These are phyloP conservation scores for Chrysemys picta DNA, from an alignment of 2,113 vertebrate species.

Conservation along the genomic window DNA sequence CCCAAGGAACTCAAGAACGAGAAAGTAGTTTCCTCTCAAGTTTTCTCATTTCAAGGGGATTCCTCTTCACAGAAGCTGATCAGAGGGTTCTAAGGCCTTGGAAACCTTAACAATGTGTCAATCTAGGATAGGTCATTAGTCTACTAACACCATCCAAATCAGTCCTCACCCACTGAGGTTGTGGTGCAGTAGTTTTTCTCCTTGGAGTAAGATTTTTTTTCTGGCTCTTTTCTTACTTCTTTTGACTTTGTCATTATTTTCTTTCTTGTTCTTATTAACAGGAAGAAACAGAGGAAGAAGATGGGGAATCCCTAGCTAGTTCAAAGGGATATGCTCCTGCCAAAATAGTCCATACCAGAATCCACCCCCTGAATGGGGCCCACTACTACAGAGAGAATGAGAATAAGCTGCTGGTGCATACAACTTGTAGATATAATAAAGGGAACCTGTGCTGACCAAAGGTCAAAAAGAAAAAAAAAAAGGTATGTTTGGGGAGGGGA, in stretches of 20 bases:
- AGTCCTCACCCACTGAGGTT: constrained; percentile 21
- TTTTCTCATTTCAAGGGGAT: background rate
- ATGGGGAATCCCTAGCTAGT: background rate
- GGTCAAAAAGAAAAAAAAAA: background rate
- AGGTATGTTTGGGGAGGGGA: background rate
- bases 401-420: constrained; percentile 19
- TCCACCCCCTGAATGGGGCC: background rate
- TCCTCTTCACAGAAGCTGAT: background rate
- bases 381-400: background rate
- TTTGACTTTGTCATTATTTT: background rate
- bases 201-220: constrained; percentile 9
- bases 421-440: constrained; percentile 22
- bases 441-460: background rate
- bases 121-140: background rate
- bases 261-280: constrained; percentile 11
- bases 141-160: constrained; percentile 36
- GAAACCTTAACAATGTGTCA: background rate
- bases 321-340: background rate
- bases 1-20: background rate
- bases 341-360: background rate
- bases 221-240: background rate
- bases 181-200: constrained; percentile 5
- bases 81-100: background rate
- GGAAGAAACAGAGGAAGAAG: background rate
- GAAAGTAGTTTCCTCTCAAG: background rate